Percentiles rank a stretch among this genome's conserved stretches.
phyloP scores from a whole-genome alignment of 2,797 vertebrate species.

The Etheostoma perlongum region DNA sequence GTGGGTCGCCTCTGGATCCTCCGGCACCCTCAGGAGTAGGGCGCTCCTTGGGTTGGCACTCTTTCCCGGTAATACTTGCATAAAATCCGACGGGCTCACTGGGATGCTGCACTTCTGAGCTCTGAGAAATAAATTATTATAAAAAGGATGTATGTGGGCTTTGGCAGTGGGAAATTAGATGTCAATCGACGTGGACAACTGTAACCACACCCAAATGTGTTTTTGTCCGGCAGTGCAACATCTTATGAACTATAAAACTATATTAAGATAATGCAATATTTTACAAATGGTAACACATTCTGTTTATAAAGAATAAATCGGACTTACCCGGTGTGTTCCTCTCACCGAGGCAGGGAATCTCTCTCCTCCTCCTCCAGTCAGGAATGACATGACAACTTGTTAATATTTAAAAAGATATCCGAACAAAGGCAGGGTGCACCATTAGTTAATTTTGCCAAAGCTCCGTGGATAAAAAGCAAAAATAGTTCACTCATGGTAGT shows the following conservation, averaged over 20 bases:
- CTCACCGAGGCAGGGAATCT: slow-evolving; percentile 81
- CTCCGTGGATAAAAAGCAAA: slow-evolving; percentile 9
- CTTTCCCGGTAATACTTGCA: slow-evolving; percentile 44
- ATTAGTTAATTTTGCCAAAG: slow-evolving; percentile 34
- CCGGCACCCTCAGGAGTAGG: slow-evolving; percentile 92
- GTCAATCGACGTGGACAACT: slow-evolving; percentile 59
- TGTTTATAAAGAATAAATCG: slow-evolving; percentile 6
- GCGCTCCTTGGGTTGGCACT: slow-evolving; percentile 68
- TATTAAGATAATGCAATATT: fast-evolving
- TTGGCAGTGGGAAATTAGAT: slow-evolving; percentile 48
- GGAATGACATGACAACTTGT: slow-evolving; percentile 90
- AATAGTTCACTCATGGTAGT: slow-evolving; percentile 31
- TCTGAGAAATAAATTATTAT: slow-evolving; percentile 54
- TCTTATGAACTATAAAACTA: slow-evolving; percentile 17
- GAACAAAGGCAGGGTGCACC: slow-evolving; percentile 71
- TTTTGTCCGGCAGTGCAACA: slow-evolving; percentile 25
- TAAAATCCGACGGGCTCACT: slow-evolving; percentile 55
- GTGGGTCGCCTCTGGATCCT: slow-evolving; percentile 85
- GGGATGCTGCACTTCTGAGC: slow-evolving; percentile 69
- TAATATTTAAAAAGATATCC: slow-evolving; percentile 77
- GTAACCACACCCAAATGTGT: slow-evolving; percentile 77
- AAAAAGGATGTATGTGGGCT: slow-evolving; percentile 58
- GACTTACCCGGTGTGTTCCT: slow-evolving; percentile 89
- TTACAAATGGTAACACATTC: not conserved
- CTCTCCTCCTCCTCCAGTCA: slow-evolving; percentile 90